Conservation (phyloP, 2,113 vertebrate species). For the Cryptoleucopteryx plumbea region DNA sequence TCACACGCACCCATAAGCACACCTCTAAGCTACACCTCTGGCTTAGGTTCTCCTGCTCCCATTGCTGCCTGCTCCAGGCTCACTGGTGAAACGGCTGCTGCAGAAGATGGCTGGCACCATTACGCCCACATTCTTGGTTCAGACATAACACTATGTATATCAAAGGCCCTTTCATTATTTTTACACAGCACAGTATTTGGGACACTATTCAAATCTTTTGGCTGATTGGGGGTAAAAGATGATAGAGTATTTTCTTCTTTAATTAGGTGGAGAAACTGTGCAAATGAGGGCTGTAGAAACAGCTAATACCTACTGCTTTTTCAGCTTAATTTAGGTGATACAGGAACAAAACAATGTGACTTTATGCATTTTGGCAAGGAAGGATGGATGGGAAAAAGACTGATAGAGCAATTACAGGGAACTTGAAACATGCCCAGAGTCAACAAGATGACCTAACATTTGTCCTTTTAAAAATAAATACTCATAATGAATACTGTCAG, state of each 20-base stretch:
- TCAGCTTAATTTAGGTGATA: not conserved
- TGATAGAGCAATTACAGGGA: constrained; percentile 28
- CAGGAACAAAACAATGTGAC: not conserved
- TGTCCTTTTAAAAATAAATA: constrained; percentile 38
- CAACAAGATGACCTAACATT: constrained; percentile 37
- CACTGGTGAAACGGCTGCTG: not conserved
- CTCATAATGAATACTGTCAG: not conserved
- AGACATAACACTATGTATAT: not conserved
- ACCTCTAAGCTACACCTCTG: not conserved
- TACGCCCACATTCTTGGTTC: fast-evolving
- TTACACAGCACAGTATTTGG: not conserved
- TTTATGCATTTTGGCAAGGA: not conserved
- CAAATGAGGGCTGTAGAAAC: not conserved
- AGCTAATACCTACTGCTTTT: not conserved
- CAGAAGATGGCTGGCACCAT: not conserved
- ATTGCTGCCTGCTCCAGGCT: not conserved
- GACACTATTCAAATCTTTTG: not conserved
- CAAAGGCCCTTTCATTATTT: not conserved
- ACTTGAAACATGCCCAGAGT: constrained; percentile 37
- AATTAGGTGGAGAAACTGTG: not conserved
- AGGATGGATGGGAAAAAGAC: constrained; percentile 13
- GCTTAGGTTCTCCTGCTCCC: not conserved
- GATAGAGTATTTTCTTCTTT: not conserved
- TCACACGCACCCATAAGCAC: not conserved
- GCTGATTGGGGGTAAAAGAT: not conserved